Base-by-base conservation (phyloP, 2,888 invertebrate species). In the Napeogenes sylphis region DNA sequence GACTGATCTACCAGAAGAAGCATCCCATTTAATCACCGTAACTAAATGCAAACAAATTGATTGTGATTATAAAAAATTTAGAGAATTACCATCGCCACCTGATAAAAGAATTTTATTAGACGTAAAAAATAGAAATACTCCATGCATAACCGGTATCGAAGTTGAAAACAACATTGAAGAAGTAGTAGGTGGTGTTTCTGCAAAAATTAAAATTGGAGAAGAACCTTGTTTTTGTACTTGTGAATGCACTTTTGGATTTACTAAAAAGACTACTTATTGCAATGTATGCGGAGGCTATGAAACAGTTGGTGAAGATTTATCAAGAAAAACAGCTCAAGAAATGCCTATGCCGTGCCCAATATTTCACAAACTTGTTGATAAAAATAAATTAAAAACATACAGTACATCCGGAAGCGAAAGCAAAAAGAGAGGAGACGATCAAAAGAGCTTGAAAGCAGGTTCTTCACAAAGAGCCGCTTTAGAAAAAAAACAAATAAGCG, bases 141-240 rank as follows among this genome's bases (percentile, higher is more conserved):
- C 77, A 33, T 84, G 84, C 65, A 85, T 85, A 66, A 62, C 70
- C 21, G 59, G 68, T 12, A 65, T 69, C 14, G 69, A 81, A 56
- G 74, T 72, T 6, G 66, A 70, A n/a, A 69, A 80, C 58, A 77
- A 78, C 64, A 69, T 84, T 13, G 83, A 86, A 64, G 66, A 84
- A 62, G 73, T 85, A 0, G 64, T 78, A 4, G 82, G 84, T 10
- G 82, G 73, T 42, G 69, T 85, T 51, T 73, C 69, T 65, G 81
- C 83, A 4, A 78, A 79, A 61, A 74, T 84, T 74, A 75, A 80
- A 68, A 69, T 82, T 38, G 76, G 76, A 4, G 67, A 74, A 12
- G 77, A 82, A 56, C 80, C 83, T 21, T 90, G 90, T 71, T 85
- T 73, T 68, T 90, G 90, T 69, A 74, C 84, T 56, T 90, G 90